A percentile compares a stretch with the other conserved stretches of the same genome.
Conservation (phyloP, 2,888 invertebrate species). For the Galerucella calmariensis region DNA sequence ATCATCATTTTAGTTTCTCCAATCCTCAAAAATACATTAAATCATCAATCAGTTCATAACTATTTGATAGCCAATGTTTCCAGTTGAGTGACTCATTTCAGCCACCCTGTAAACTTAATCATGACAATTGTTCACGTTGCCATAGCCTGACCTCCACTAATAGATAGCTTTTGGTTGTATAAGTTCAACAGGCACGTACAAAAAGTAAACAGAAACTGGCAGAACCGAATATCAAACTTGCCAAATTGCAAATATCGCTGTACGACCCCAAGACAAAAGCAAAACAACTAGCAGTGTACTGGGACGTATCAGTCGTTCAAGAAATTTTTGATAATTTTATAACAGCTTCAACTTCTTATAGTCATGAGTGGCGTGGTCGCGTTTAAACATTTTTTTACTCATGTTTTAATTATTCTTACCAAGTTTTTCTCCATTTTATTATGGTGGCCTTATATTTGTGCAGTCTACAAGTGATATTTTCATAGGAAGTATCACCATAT, state of each 20-base stretch:
- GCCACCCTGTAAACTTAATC: constrained; percentile 6
- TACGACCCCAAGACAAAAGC: constrained; percentile 15
- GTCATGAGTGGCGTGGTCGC: too few species aligned
- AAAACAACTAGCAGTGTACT: not conserved
- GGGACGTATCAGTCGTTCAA: not conserved
- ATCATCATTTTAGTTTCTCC: too few species aligned
- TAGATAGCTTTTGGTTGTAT: constrained; percentile 17
- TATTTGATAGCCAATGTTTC: not conserved
- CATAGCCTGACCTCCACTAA: constrained; percentile 8
- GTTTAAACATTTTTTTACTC: too few species aligned
- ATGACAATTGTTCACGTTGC: constrained; percentile 10
- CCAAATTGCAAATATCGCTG: constrained; percentile 11
- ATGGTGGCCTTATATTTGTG: too few species aligned
- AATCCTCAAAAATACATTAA: not conserved
- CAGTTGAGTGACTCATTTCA: not conserved
- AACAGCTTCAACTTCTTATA: too few species aligned
- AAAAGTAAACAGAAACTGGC: constrained; percentile 18
- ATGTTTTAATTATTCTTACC: too few species aligned
- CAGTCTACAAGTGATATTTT: too few species aligned
- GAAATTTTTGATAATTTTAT: too few species aligned
- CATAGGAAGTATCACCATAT: too few species aligned
- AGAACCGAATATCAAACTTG: constrained; percentile 10
- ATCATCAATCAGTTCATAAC: not conserved
- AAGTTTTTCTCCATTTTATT: too few species aligned
- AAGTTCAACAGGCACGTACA: constrained; percentile 19